Percentiles rank a stretch among this genome's conserved stretches.
Evolutionary conservation across 2,797 vertebrate genomes (phyloP).

Genomic region (Peromyscus aztecus): DNA sequence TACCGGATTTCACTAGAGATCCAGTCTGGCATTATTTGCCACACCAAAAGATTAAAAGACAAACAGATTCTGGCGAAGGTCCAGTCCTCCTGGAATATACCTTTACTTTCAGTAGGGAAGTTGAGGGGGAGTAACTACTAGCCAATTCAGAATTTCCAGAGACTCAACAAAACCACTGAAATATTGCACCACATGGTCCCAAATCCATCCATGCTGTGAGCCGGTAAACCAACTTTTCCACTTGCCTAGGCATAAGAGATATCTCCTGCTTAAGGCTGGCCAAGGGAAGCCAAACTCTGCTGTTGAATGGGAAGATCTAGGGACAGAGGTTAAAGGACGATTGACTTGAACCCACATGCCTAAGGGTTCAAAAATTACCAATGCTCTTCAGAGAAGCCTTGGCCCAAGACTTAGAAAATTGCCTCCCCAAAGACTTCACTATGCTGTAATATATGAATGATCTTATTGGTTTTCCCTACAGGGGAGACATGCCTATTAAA

Average conservation of each 20-base stretch:
- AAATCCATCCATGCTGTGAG: neutral
- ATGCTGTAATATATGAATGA: neutral
- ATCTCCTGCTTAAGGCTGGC: neutral
- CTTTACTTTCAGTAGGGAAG: neutral
- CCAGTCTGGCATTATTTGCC: neutral
- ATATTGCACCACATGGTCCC: neutral
- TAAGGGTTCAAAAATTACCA: neutral
- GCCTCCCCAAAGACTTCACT: too few species aligned
- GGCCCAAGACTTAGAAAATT: neutral
- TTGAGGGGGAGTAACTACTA: neutral
- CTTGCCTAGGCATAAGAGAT: neutral
- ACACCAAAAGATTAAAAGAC: neutral
- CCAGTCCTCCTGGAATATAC: neutral
- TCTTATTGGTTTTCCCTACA: neutral
- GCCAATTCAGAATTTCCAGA: neutral
- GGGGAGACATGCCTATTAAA: neutral
- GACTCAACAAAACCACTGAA: neutral
- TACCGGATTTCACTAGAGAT: neutral
- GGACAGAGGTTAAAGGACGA: neutral
- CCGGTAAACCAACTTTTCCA: neutral
- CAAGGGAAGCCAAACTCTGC: neutral
- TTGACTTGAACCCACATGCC: neutral
- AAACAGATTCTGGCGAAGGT: neutral
- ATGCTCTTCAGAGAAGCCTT: neutral
- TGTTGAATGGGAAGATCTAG: neutral